phyloP scores from a whole-genome alignment of 2,113 vertebrate species.

The human (Homo sapiens) region DNA sequence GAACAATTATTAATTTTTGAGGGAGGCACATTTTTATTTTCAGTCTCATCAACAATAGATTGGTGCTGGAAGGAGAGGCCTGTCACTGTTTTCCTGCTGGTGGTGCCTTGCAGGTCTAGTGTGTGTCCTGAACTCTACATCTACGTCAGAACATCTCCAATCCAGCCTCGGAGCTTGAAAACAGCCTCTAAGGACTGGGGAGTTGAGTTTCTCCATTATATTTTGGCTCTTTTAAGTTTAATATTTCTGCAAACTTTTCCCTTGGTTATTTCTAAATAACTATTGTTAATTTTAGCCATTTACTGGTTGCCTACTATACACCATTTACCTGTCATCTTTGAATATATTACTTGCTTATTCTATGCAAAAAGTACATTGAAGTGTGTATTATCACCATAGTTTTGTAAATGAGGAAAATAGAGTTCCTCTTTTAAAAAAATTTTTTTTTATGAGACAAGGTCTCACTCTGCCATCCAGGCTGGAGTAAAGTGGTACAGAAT shows the following conservation, averaged over 20 bases:
- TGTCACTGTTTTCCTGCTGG: neutral
- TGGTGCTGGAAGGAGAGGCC: neutral
- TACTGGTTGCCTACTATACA: neutral
- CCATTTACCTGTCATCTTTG: neutral
- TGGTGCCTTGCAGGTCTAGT: fast-evolving
- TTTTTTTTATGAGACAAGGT: neutral
- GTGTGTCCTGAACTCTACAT: neutral
- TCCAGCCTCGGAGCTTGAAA: neutral
- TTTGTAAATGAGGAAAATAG: neutral
- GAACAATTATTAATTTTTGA: neutral
- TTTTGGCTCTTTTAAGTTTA: neutral
- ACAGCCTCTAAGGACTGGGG: neutral
- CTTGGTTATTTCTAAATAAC: neutral
- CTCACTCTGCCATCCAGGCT: no score
- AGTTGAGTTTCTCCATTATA: neutral
- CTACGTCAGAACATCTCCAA: neutral
- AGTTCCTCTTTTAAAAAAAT: neutral
- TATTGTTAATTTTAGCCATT: neutral
- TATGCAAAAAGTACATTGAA: neutral
- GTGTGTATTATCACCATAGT: neutral
- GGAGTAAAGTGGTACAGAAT: no score
- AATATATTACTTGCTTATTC: neutral
- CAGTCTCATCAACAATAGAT: neutral
- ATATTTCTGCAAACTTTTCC: neutral
- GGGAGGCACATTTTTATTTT: neutral